Base-by-base conservation (phyloP, 2,888 invertebrate genomes). In the Podotricha telesiphe region DNA sequence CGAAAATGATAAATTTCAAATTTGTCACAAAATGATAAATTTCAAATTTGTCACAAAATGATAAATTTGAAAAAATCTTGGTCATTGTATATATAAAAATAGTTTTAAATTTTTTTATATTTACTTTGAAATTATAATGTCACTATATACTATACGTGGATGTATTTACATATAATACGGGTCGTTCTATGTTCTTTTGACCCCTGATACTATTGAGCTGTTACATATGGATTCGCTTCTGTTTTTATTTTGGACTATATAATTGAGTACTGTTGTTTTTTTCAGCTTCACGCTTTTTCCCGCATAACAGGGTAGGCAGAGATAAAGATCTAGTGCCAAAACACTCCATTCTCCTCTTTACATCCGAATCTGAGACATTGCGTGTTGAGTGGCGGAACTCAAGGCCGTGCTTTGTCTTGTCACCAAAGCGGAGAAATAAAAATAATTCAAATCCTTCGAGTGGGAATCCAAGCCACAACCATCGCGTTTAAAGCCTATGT, bases 131-230 rank as follows among this genome's bases (percentile, higher is more conserved):
- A 79, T 78, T 78, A 73, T 78, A 79, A 78, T 77, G 65, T 65
- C 67, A 61, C n/a, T n/a, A n/a, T n/a, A 58, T 69, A 51, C 65
- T n/a, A 53, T 68, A 53, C 47, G 62, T 59, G 19, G 19, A 15
- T 2, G 13, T n/a, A 80, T 81, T 80, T 75, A 51, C 80, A 81
- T 80, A 80, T 79, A 80, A 81, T 81, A 81, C 77, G 75, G 80
- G 79, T 80, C 77, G 51, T 10, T 13, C 37, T 55, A 61, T 73
- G 74, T 64, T 69, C 72, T 64, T 75, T 77, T 74, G 75, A 73
- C 76, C 71, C 68, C 22, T 45, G 40, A 42, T 50, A 19, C 28
- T 45, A 47, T 59, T 34, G n/a, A 62, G 8, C 7, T 66, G 19
- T 53, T 59, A 45, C 20, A 59, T 59, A 45, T 45, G 22, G 22